Evolutionary conservation across 2,888 invertebrate species (phyloP), one percentile per base, ranked within the genome.

Genomic region (Romanomermis culicivorax): DNA sequence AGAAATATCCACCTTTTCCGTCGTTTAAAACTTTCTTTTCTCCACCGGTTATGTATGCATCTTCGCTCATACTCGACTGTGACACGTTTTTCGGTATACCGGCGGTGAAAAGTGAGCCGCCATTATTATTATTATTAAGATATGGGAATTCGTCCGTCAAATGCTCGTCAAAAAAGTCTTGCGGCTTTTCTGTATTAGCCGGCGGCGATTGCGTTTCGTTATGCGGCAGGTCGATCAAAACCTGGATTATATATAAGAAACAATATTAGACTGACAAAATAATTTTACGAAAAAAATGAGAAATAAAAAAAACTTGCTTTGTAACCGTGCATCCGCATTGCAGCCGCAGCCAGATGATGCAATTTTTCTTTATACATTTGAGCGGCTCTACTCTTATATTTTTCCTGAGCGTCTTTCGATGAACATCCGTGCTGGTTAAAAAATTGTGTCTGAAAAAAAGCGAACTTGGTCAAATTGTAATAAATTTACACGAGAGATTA

Each of bases 301-400:
- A 45, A 45, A n/a, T 11, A 4, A 27, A 25, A 50, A 26, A n/a
- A 4, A 25, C 65, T 68, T 73, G 91, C 87, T 80, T 86, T 82
- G 47, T 78, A 83, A 55, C 87, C 86, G 71, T 87, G 81, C 36
- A 80, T 77, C 71, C 81, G 81, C 79, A 89, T 82, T 17, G 91
- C 86, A 67, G 85, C 83, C 60, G 80, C 77, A n/a, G 93, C 85
- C 63, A 79, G 71, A 54, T 80, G 76, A 60, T 79, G 74, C 58
- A 97, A 74, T 71, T 91, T 93, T 64, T 93, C 89, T 64, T 81
- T 78, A 72, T 99, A 99, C 65, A 88, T 74, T 66, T 83, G 82
- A 1, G 97, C 93, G 51, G 89, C 87, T 56, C 93, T 77, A 1
- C 93, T 93, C 69, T 83, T 87, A 72, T 99, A 99, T 71, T 99